Base-by-base conservation (phyloP, 2,888 invertebrate species). In the Latheticus oryzae region DNA sequence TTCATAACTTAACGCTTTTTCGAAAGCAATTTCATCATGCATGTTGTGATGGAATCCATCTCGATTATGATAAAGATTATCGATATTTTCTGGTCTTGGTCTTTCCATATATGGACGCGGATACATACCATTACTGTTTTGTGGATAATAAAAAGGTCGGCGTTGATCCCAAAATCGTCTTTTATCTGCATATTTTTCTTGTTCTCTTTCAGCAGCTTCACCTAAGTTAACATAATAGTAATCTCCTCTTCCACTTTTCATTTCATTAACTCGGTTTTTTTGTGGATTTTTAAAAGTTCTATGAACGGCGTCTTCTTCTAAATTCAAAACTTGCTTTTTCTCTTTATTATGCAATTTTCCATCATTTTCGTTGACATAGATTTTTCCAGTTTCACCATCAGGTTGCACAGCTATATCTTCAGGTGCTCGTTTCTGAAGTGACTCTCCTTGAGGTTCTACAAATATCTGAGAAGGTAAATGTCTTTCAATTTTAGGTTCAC, bases 1-100 rank as follows among this genome's bases (percentile, higher is more conserved):
- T 24, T 52, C 52, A 21, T 32, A 52, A 4, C 28, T 33, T 17
- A 24, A 16, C 5, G 42, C 52, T 42, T 24, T 52, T 12, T 52
- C 52, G 13, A 42, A 52, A 17, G 26, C 38, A 2, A 42, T 17
- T 13, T 55, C 47, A 4, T 47, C 38, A 8, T 45, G 12, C 2
- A 37, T 4, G 3, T 13, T 5, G 12, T 28, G 50, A 17, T 28
- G 50, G 3, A 21, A 28, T 1, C 19, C 5, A 15, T 32, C 23
- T 3, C 5, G 21, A 11, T 42, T 32, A 3, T 40, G n/a, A 38
- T 51, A 38, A n/a, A n/a, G n/a, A n/a, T n/a, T n/a, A 30, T 38
- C 19, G 7, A 19, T 4, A 23, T 28, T 7, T 23, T 11, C n/a
- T 28, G 12, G 12, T 13, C 16, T 5, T 9, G 43, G 9, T 21